phyloP scores from a whole-genome alignment of 1,140 invertebrate species.

The Chlorops oryzae region DNA sequence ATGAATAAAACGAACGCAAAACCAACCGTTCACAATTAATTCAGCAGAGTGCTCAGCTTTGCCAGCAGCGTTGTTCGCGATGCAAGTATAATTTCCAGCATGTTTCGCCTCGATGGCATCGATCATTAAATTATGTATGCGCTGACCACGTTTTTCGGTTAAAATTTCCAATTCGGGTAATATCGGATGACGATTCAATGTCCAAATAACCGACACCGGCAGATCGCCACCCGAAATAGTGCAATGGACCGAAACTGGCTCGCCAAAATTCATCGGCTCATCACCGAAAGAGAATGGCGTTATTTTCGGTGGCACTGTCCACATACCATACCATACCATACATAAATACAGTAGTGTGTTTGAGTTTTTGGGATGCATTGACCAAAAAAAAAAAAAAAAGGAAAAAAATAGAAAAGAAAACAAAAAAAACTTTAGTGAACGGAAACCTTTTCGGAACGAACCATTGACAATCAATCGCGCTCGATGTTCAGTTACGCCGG shows the following conservation, averaged over 20 bases:
- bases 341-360: constrained; percentile 8
- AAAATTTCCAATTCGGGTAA: constrained; percentile 32
- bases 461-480: constrained; percentile 69
- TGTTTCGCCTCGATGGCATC: constrained; percentile 56
- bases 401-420: constrained; percentile 12
- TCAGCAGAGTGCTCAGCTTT: constrained; percentile 50
- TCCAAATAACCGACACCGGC: constrained; percentile 67
- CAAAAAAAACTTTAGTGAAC: constrained; percentile 10
- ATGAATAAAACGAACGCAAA: no score
- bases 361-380: constrained; percentile 6
- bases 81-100: constrained; percentile 67
- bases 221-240: constrained; percentile 68
- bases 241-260: constrained; percentile 63
- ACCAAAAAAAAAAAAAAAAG: constrained; percentile 14
- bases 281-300: constrained; percentile 60
- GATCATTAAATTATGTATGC: constrained; percentile 52
- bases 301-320: constrained; percentile 62
- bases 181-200: constrained; percentile 53
- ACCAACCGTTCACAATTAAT: constrained; percentile 55
- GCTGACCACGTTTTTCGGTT: constrained; percentile 46
- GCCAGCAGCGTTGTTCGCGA: constrained; percentile 58
- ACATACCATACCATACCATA: no score
- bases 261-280: constrained; percentile 62
- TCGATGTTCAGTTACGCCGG: constrained; percentile 60
- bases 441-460: constrained; percentile 45